Evolutionary conservation across 2,888 invertebrate species (phyloP), one percentile per base, ranked within the genome.

Genomic region (Crossocerus cetratus): DNA sequence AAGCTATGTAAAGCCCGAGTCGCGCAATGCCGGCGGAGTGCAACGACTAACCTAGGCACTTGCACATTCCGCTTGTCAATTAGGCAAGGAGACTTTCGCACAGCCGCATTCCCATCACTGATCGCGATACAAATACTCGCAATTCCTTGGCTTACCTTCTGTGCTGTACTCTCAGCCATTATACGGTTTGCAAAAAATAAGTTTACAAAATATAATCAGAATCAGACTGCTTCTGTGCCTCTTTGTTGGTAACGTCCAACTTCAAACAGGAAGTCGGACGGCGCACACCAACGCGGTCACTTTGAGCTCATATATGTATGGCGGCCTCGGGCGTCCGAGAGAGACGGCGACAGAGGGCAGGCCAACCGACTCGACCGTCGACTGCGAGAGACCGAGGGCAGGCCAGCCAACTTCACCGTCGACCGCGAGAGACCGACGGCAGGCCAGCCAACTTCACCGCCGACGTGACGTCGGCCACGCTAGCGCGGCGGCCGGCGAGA

Each of bases 171-270:
- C 72, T 84, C 83, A 77, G 84, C 87, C 87, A 87, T 87, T 77
- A 83, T 86, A 82, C 64, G 76, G 56, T 76, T 59, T 44, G 74
- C 76, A 69, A 82, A 85, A 85, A 87, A 80, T 83, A 81, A 66
- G 76, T 78, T 81, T 81, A 75, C 72, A 83, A 83, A 87, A 80
- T 83, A 82, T 79, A 86, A 83, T 77, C 80, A 81, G 85, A 86
- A 83, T 77, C 80, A 81, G 85, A 80, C 84, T 83, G 68, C 76
- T 71, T 71, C 8, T 32, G 32, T 32, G 32, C 32, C 32, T 32
- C 66, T 82, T 82, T 82, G 83, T 80, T 86, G 81, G 80, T 83
- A 87, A 86, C 84, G 86, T 86, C 83, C 86, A 84, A 86, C 87
- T 86, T 86, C 82, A 86, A 86, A 84, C 86, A 84, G 87, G 87